phyloP scores from a whole-genome alignment of 2,797 vertebrate genomes.

The Falco naumanni region DNA sequence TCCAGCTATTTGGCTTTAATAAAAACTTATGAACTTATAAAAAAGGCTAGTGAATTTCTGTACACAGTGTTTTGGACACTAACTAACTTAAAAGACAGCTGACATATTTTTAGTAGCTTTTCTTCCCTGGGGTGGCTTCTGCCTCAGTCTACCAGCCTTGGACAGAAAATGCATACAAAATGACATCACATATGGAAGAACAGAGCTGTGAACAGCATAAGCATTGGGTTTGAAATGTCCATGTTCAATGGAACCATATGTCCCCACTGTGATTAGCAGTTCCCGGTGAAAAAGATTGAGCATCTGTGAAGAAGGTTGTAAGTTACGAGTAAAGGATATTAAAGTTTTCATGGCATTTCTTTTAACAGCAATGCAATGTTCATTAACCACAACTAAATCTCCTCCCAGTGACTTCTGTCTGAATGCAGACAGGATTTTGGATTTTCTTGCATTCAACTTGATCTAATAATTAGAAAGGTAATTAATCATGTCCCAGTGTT shows the following conservation, averaged over 20 bases:
- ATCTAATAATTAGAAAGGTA: not conserved
- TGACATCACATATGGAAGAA: conserved; percentile 33
- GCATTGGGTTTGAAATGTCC: not conserved
- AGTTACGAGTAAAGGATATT: not conserved
- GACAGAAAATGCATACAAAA: conserved; percentile 19
- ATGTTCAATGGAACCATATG: conserved; percentile 44
- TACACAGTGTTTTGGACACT: conserved; percentile 24
- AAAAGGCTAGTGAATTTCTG: conserved; percentile 33
- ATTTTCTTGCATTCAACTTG: not conserved
- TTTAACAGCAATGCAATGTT: not conserved
- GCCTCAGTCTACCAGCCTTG: conserved; percentile 45
- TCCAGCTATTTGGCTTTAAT: conserved; percentile 64
- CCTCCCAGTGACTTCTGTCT: not conserved
- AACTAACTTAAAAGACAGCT: conserved; percentile 41
- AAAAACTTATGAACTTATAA: conserved; percentile 53
- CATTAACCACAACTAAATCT: not conserved
- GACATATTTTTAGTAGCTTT: conserved; percentile 52
- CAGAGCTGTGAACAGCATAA: conserved; percentile 17
- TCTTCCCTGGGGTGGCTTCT: not conserved
- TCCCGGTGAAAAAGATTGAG: conserved; percentile 9
- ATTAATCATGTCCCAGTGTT: not conserved
- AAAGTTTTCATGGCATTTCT: not conserved
- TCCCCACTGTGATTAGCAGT: not conserved
- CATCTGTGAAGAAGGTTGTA: conserved; percentile 16
- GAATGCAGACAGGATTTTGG: not conserved